Base-by-base conservation (phyloP, 1,140 invertebrate species). In the Andricus grossulariae region DNA sequence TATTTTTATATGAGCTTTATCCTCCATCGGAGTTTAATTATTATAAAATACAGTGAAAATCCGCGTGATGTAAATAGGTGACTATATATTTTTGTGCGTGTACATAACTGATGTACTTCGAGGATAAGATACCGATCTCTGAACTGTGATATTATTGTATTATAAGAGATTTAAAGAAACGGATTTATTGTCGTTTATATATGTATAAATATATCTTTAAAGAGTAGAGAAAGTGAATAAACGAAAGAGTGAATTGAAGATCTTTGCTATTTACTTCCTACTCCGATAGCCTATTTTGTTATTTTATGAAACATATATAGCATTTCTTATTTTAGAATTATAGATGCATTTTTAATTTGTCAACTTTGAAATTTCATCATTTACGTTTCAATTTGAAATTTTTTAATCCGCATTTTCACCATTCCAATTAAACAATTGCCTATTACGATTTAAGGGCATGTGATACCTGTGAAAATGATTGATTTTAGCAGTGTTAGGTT, bases 101-200 rank as follows among this genome's bases (percentile, higher is more conserved):
- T 88, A 89, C 80, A 87, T 88, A 87, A 50, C 73, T 73, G 78
- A 80, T 81, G 76, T 85, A 87, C 72, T 79, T 83, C 83, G 78
- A 80, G 81, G 81, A 84, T 86, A 85, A 88, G 85, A 84, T 85
- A 84, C 88, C 88, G 90, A 91, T 91, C 90, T 91, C 89, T 82
- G 83, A 90, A 91, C 90, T 91, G 90, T 91, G 90, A 91, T 91
- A 91, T 90, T 91, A 88, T 89, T 91, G 84, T 90, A 88, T 88
- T 88, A 87, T 90, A 86, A 88, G 85, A 90, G 84, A 82, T 88
- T 88, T 86, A 85, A 85, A 82, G 77, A 85, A 84, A 86, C 80
- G 80, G 77, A 87, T 86, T 80, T 85, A 85, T 87, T 83, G 77
- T 85, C 81, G 79, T 82, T 80, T 83, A 79, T 83, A 83, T 84